A percentile compares a stretch with the other conserved stretches of the same genome.
These are phyloP conservation scores for Microplitis deprimator DNA, from an alignment of 2,888 invertebrate genomes.

Conservation along the genomic window DNA sequence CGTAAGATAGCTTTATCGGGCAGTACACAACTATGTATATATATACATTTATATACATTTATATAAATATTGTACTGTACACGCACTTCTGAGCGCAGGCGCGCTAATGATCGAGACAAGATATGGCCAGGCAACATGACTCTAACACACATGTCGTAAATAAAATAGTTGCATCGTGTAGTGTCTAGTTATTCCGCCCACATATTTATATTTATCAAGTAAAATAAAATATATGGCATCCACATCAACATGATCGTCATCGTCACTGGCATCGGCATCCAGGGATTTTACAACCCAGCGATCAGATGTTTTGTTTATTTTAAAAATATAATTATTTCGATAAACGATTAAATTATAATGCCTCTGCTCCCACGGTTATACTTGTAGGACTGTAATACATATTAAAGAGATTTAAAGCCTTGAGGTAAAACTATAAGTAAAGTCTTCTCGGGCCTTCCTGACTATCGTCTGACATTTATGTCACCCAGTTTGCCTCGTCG, in stretches of 20 bases:
- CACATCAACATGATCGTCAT: neutral
- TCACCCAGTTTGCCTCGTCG: conserved; percentile 22
- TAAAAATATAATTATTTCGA: neutral
- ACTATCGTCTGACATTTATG: conserved; percentile 22
- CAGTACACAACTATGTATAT: conserved; percentile 44
- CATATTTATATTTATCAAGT: neutral
- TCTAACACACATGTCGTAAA: conserved; percentile 52
- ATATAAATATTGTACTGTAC: neutral
- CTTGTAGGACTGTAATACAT: neutral
- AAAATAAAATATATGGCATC: neutral
- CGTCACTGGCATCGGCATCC: neutral
- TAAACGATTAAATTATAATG: neutral
- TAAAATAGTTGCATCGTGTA: conserved; percentile 44
- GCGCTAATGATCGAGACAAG: conserved; percentile 56
- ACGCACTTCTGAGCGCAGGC: conserved; percentile 33
- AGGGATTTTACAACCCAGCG: too few relatives aligned
- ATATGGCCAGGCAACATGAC: conserved; percentile 35
- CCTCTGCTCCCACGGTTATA: conserved; percentile 4
- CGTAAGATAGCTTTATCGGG: conserved; percentile 38
- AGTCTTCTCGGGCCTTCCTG: neutral
- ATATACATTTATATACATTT: neutral
- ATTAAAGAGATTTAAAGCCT: neutral
- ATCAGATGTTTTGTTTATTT: too few relatives aligned
- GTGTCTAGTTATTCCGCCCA: neutral
- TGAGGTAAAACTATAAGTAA: neutral